Evolutionary conservation across 2,888 invertebrate genomes (phyloP).

Genomic region (Liopterus haemorrhoidalis): DNA sequence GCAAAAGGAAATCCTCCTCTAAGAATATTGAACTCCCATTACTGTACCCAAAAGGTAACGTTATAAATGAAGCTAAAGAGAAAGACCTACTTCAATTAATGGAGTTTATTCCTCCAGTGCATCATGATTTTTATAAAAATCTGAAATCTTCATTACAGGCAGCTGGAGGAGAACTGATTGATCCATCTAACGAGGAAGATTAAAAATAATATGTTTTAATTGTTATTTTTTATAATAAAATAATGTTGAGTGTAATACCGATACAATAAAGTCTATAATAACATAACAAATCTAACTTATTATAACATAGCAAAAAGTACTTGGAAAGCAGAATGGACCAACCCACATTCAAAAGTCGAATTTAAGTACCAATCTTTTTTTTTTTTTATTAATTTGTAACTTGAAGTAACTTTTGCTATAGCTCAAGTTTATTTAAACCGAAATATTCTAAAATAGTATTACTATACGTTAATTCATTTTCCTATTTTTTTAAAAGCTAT

Average conservation of each 20-base stretch:
- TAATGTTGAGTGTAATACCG: too few species aligned
- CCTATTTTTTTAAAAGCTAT: not conserved
- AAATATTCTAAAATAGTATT: not conserved
- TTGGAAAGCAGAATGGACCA: too few species aligned
- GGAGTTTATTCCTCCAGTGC: constrained; percentile 19
- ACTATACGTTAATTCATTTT: not conserved
- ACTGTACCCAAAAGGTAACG: constrained; percentile 22
- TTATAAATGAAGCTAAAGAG: constrained; percentile 24
- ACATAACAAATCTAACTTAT: not conserved
- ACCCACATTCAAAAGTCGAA: too few species aligned
- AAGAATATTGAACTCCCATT: constrained; percentile 21
- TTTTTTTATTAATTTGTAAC: too few species aligned
- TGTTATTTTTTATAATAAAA: too few species aligned
- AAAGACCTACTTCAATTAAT: constrained; percentile 22
- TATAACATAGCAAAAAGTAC: too few species aligned
- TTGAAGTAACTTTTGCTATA: not conserved
- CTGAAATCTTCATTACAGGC: constrained; percentile 3
- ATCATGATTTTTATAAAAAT: constrained; percentile 22
- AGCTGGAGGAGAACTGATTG: constrained; percentile 1
- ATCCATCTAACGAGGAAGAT: not conserved
- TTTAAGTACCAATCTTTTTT: too few species aligned
- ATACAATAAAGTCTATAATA: too few species aligned
- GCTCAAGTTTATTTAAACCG: not conserved
- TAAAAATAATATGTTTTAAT: not conserved
- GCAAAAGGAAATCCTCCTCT: constrained; percentile 20